Percentiles rank a stretch among this genome's conserved stretches.
Conservation (phyloP, 2,888 invertebrate species). For the Ptychoptera albimana region DNA sequence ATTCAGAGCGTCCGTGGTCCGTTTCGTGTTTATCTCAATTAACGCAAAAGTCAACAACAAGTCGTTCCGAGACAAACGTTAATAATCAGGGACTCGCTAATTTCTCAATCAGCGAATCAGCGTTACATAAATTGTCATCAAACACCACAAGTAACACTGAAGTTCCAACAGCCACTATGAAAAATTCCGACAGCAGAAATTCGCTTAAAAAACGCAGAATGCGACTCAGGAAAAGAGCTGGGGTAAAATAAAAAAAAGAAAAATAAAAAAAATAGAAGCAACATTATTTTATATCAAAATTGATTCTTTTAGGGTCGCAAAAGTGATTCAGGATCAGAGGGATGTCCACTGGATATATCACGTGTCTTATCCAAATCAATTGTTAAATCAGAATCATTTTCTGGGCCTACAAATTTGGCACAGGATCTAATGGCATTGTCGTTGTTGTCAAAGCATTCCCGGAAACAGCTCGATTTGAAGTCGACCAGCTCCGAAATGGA, state of each 20-base stretch:
- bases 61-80: constrained; percentile 24
- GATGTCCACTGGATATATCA: constrained; percentile 14
- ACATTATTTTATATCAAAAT: too few species aligned
- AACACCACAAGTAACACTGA: constrained; percentile 8
- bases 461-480: constrained; percentile 5
- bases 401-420: constrained; percentile 42
- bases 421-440: constrained; percentile 42
- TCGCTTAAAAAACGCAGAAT: constrained; percentile 27
- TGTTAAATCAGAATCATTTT: constrained; percentile 60
- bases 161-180: constrained; percentile 16
- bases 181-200: constrained; percentile 27
- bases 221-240: constrained; percentile 22
- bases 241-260: constrained; percentile 14
- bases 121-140: constrained; percentile 55
- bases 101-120: constrained; percentile 81
- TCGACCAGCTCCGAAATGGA: constrained; percentile 45
- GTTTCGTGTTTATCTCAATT: constrained; percentile 72
- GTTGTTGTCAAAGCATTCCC: constrained; percentile 14
- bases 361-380: constrained; percentile 29
- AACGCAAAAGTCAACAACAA: constrained; percentile 32
- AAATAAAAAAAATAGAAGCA: constrained; percentile 11
- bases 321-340: constrained; percentile 42
- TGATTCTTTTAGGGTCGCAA: constrained; percentile 27
- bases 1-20: constrained; percentile 61
- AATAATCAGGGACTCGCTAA: constrained; percentile 38